These are phyloP conservation scores for Tachina lurida DNA, from an alignment of 2,888 invertebrate genomes.

Conservation along the genomic window DNA sequence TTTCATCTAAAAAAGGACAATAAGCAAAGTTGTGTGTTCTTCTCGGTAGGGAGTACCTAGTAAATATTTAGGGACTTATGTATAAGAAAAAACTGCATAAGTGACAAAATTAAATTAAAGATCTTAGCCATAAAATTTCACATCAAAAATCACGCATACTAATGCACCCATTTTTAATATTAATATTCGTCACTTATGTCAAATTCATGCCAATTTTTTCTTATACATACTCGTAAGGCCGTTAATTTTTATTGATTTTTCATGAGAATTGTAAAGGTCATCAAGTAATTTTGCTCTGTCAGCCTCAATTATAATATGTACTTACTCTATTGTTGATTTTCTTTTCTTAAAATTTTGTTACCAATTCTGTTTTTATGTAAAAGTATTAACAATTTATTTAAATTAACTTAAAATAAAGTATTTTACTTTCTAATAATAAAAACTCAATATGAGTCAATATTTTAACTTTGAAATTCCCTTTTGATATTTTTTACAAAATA, in stretches of 20 bases:
- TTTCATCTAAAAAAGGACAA: too few relatives aligned
- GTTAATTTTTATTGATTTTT: constrained; percentile 1
- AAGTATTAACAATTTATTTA: constrained; percentile 32
- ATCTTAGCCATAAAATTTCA: too few relatives aligned
- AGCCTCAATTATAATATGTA: constrained; percentile 39
- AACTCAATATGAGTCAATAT: constrained; percentile 73
- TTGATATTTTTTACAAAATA: neutral
- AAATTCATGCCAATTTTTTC: too few relatives aligned
- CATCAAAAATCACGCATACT: too few relatives aligned
- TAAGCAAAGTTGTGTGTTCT: neutral
- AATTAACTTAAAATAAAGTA: constrained; percentile 50
- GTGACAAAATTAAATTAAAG: too few relatives aligned
- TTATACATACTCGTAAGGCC: too few relatives aligned
- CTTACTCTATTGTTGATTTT: constrained; percentile 4
- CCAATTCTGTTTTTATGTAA: constrained; percentile 3
- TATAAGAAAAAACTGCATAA: too few relatives aligned
- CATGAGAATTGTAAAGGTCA: constrained; percentile 9
- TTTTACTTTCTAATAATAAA: constrained; percentile 1
- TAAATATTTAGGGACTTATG: neutral
- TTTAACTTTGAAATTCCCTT: neutral
- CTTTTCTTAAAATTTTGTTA: neutral
- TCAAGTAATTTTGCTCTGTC: constrained; percentile 42
- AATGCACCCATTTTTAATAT: too few relatives aligned
- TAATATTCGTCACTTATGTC: too few relatives aligned
- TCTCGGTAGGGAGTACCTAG: neutral